phyloP scores from a whole-genome alignment of 2,113 vertebrate species.

The Alligator sinensis region DNA sequence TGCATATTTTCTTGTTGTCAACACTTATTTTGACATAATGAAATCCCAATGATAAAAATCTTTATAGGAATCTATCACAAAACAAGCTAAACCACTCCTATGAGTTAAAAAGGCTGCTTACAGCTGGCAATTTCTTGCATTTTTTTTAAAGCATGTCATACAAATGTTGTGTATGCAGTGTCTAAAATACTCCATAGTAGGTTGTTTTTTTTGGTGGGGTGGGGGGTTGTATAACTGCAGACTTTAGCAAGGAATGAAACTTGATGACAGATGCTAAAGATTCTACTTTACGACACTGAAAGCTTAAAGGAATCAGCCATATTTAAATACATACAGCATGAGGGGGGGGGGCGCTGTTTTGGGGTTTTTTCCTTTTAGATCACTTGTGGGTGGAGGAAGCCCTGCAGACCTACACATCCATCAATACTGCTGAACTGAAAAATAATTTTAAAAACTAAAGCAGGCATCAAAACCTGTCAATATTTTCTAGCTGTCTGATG shows the following conservation, averaged over 20 bases:
- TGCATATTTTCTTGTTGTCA: neutral
- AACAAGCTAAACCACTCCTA: neutral
- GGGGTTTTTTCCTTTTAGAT: neutral
- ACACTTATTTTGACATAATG: neutral
- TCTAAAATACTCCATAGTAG: accelerated
- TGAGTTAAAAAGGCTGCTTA: neutral
- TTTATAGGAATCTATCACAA: neutral
- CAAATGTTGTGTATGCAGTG: neutral
- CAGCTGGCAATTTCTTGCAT: neutral
- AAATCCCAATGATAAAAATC: neutral
- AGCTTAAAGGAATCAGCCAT: neutral
- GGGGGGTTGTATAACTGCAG: neutral
- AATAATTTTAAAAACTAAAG: neutral
- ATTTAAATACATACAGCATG: neutral
- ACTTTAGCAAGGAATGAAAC: neutral
- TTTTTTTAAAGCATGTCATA: neutral
- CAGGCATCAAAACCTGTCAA: neutral
- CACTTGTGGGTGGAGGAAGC: neutral
- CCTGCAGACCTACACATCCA: neutral
- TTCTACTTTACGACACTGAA: neutral
- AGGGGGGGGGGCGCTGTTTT: too few relatives aligned
- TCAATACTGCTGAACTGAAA: neutral
- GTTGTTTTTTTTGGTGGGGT: too few relatives aligned
- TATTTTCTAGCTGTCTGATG: neutral
- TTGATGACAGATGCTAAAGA: neutral